Base-by-base conservation (phyloP, 1,140 invertebrate genomes). In the Pristionchus pacificus region DNA sequence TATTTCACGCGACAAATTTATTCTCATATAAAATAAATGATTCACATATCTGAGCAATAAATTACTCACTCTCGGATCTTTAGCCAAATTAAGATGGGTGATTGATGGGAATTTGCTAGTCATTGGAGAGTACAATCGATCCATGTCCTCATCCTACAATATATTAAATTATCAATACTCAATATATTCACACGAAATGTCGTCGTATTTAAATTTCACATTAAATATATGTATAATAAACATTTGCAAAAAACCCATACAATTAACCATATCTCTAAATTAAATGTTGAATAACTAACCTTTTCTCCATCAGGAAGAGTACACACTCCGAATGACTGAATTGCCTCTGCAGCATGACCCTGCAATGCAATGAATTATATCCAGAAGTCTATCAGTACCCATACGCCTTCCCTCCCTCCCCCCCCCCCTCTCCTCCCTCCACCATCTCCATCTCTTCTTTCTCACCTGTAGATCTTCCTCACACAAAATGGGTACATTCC, bases 381-480 rank as follows among this genome's bases (percentile, higher is more conserved):
- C n/a, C n/a, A n/a, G n/a, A n/a, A n/a, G n/a, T n/a, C n/a, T n/a
- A n/a, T n/a, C n/a, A n/a, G n/a, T n/a, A n/a, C n/a, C n/a, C n/a
- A n/a, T n/a, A n/a, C n/a, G n/a, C n/a, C n/a, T n/a, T n/a, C n/a
- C n/a, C n/a, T n/a, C n/a, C 38, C 6, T 49, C 6, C 19, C 38
- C 6, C 19, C 38, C 38, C 19, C 38, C 6, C 19, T 10, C 38
- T 10, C 38, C 38, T 10, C 38, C 6, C 19, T 49, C 38, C 38
- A 49, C 6, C 6, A 49, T 49, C 38, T 19, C 6, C 19, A 49
- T 49, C 38, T 10, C 19, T 19, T 10, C 38, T 19, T 49, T 10
- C 6, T 49, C 19, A 49, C 38, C 19, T 49, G 38, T 49, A 69
- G 31, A 65, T 69, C 67, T 65, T 69, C 67, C 28, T 61, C 67